These are phyloP conservation scores for Eudasyphora cyanicolor DNA, from an alignment of 2,888 invertebrate species.

Conservation along the genomic window DNA sequence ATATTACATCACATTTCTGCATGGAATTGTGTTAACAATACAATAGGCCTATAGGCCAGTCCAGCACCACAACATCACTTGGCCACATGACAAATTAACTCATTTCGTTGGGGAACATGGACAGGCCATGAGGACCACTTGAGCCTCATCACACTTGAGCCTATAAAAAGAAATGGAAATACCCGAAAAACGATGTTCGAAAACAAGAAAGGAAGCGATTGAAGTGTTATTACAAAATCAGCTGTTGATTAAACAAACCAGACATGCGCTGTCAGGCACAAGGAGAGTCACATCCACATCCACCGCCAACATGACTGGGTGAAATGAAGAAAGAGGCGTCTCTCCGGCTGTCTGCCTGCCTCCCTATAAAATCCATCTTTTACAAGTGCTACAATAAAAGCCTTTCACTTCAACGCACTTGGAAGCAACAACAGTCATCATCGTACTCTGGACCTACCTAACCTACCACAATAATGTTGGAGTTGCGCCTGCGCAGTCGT, in stretches of 20 bases:
- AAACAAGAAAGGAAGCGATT: neutral
- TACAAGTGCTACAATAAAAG: conserved; percentile 36
- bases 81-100: conserved; percentile 7
- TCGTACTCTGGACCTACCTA: neutral
- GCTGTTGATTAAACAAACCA: neutral
- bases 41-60: conserved; percentile 6
- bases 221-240: conserved; percentile 14
- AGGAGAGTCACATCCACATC: neutral
- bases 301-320: neutral
- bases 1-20: neutral
- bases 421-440: neutral
- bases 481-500: neutral
- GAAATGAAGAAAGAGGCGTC: neutral
- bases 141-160: neutral
- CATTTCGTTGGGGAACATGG: neutral
- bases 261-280: no score
- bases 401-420: conserved; percentile 54
- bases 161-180: conserved; percentile 5
- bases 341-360: neutral
- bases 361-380: neutral
- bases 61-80: neutral
- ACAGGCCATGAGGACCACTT: neutral
- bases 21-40: conserved; percentile 1
- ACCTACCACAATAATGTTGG: conserved; percentile 44
- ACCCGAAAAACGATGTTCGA: neutral